Conservation (phyloP, 2,888 invertebrate species). For the Drosophila formosana region DNA sequence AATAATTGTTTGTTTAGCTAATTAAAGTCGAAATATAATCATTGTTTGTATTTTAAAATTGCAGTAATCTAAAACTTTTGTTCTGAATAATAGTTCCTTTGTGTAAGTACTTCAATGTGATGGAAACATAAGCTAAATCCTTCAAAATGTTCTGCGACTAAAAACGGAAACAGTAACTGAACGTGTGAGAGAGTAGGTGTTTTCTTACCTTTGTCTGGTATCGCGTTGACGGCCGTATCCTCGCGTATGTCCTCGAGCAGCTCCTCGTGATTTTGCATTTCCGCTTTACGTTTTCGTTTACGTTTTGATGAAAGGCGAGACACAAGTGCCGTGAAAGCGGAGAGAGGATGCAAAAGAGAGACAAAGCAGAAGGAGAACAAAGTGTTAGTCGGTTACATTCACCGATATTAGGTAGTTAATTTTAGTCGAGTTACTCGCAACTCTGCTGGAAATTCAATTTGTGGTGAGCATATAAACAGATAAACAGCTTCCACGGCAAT, state of each 20-base stretch:
- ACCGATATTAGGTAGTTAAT: constrained; percentile 59
- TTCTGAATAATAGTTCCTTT: background rate
- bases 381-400: constrained; percentile 47
- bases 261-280: constrained; percentile 85
- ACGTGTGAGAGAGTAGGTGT: constrained; percentile 7
- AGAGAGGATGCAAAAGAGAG: background rate
- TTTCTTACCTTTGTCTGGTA: constrained; percentile 85
- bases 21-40: too few species aligned
- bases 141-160: background rate
- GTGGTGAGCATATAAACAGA: constrained; percentile 49
- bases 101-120: too few species aligned
- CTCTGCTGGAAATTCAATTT: constrained; percentile 69
- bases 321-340: background rate
- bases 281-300: constrained; percentile 48
- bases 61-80: too few species aligned
- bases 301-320: constrained; percentile 4
- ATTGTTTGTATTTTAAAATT: too few species aligned
- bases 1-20: too few species aligned
- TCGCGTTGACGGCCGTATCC: constrained; percentile 83
- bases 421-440: constrained; percentile 45
- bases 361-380: constrained; percentile 10
- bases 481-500: constrained; percentile 46
- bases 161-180: background rate
- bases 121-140: background rate
- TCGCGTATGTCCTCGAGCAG: constrained; percentile 85